A percentile compares a stretch with the other conserved stretches of the same genome.
Conservation (phyloP, 2,113 vertebrate genomes). For the Bos taurus region ARS-UCD2.0 NC_037331.1:117631501-117632000, state of each 20-base stretch:
- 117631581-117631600: rapidly evolving
- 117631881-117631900: rapidly evolving
- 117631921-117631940: rapidly evolving
- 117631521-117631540: rapidly evolving
- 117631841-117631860: background rate
- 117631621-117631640: background rate
- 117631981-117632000: rapidly evolving
- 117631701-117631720: background rate
- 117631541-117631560: rapidly evolving
- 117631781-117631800: background rate
- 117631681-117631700: background rate
- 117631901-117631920: background rate
- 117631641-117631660: background rate
- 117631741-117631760: background rate
- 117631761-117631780: background rate
- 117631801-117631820: background rate
- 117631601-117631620: rapidly evolving
- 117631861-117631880: background rate
- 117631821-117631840: background rate
- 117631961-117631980: rapidly evolving
- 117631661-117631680: background rate
- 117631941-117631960: background rate
- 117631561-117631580: background rate
- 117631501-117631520: rapidly evolving
- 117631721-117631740: background rate